Conservation (phyloP, 2,888 invertebrate genomes). For the Athrips mouffetella region DNA sequence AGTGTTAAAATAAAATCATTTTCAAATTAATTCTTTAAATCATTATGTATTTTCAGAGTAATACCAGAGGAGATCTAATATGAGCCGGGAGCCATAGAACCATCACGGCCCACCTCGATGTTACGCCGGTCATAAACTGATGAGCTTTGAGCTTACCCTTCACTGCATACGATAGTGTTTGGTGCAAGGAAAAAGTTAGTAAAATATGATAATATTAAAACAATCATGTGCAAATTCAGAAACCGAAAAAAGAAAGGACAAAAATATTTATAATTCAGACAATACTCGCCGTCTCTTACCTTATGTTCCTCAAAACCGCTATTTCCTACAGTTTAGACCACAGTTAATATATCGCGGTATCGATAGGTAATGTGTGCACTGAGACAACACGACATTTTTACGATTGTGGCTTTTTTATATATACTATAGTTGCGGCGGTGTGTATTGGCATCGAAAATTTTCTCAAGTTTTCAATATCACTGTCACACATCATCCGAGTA, state of each 20-base stretch:
- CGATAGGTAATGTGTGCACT: constrained; percentile 43
- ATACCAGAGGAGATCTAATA: constrained; percentile 17
- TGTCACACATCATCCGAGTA: too few species aligned
- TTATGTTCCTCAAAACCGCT: background rate
- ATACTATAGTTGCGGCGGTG: constrained; percentile 14
- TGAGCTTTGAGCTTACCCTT: background rate
- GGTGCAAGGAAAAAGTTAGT: background rate
- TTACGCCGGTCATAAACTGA: background rate
- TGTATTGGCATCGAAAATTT: constrained; percentile 12
- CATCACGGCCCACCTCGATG: constrained; percentile 25
- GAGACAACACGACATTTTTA: constrained; percentile 48
- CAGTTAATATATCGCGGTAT: constrained; percentile 34
- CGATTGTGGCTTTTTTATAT: constrained; percentile 45
- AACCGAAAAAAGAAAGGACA: too few species aligned
- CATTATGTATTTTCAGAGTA: background rate
- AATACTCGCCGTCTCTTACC: background rate
- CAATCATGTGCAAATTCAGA: too few species aligned
- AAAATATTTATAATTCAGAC: background rate
- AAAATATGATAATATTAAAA: too few species aligned
- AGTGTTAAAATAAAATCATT: too few species aligned
- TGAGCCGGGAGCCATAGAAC: constrained; percentile 23
- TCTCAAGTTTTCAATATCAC: too few species aligned
- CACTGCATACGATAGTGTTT: background rate
- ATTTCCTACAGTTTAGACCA: constrained; percentile 25
- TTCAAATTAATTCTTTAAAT: too few species aligned